Conservation (phyloP, 2,797 vertebrate species). For the Nannoperca obscura region DNA sequence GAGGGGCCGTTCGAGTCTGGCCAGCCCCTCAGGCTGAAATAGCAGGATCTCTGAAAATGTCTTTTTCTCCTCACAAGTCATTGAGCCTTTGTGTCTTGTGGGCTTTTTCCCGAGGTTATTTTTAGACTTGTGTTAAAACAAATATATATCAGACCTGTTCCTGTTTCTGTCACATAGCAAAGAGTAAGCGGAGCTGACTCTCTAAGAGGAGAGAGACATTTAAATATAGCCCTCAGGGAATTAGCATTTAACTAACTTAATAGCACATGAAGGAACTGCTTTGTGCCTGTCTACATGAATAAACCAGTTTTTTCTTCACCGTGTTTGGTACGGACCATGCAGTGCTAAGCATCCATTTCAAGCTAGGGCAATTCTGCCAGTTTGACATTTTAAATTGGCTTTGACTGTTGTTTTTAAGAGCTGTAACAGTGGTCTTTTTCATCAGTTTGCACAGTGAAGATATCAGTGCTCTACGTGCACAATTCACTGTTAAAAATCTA, state of each 20-base stretch:
- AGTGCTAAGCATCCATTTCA: constrained; percentile 12
- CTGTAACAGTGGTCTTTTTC: not conserved
- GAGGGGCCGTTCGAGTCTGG: constrained; percentile 35
- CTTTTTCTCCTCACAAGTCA: constrained; percentile 54
- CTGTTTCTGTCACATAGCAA: constrained; percentile 34
- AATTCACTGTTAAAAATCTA: not conserved
- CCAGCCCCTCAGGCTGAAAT: constrained; percentile 54
- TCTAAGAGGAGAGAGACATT: constrained; percentile 18
- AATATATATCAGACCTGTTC: constrained; percentile 54
- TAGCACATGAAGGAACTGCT: constrained; percentile 50
- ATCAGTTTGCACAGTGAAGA: constrained; percentile 14
- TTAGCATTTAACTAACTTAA: constrained; percentile 55
- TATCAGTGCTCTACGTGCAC: not conserved
- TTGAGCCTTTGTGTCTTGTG: constrained; percentile 37
- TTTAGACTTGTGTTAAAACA: constrained; percentile 65
- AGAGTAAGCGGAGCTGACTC: constrained; percentile 39
- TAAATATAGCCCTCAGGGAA: constrained; percentile 47
- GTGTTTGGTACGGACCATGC: constrained; percentile 22
- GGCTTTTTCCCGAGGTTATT: constrained; percentile 57
- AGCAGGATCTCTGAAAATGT: constrained; percentile 60
- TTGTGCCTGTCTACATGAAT: constrained; percentile 37
- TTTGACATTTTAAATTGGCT: constrained; percentile 8
- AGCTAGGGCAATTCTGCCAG: not conserved
- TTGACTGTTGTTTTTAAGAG: constrained; percentile 1
- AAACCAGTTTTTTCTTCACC: constrained; percentile 8